Conservation (phyloP, 1,140 invertebrate species). For the Paracyclopina nana region DNA sequence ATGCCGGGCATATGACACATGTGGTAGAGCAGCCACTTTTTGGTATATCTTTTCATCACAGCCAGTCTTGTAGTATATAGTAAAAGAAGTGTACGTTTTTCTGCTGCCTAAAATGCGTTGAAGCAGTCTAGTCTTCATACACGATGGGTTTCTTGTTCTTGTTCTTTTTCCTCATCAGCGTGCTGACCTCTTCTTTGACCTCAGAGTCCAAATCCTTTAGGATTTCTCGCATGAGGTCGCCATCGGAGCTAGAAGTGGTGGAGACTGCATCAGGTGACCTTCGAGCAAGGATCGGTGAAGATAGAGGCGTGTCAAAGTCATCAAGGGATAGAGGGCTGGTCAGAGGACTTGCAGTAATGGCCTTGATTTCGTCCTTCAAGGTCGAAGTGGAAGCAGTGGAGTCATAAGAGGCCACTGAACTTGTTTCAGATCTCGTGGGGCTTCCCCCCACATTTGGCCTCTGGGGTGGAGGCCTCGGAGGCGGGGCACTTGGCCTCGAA, state of each 20-base stretch:
- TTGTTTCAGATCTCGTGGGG: background rate
- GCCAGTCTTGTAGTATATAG: background rate
- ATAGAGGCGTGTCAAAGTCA: background rate
- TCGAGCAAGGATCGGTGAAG: background rate
- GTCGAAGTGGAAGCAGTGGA: no score
- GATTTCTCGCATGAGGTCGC: constrained; percentile 12
- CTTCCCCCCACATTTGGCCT: background rate
- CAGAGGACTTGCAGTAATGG: background rate
- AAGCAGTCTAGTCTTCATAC: no score
- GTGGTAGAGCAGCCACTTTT: no score
- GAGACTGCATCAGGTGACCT: background rate
- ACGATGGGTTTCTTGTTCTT: no score
- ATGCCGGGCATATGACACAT: background rate
- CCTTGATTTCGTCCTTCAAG: constrained; percentile 9
- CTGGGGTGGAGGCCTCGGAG: constrained; percentile 4
- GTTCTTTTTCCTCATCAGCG: constrained; percentile 10
- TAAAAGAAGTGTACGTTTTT: background rate
- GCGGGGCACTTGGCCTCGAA: constrained; percentile 9
- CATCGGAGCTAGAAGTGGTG: background rate
- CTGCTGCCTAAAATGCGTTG: background rate
- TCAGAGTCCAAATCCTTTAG: constrained; percentile 2
- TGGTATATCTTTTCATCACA: background rate
- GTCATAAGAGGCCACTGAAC: background rate
- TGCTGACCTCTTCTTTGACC: background rate
- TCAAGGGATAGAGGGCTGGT: no score